Percentiles rank a stretch among this genome's conserved stretches.
phyloP scores from a whole-genome alignment of 2,113 vertebrate genomes.

The Laticauda colubrina region DNA sequence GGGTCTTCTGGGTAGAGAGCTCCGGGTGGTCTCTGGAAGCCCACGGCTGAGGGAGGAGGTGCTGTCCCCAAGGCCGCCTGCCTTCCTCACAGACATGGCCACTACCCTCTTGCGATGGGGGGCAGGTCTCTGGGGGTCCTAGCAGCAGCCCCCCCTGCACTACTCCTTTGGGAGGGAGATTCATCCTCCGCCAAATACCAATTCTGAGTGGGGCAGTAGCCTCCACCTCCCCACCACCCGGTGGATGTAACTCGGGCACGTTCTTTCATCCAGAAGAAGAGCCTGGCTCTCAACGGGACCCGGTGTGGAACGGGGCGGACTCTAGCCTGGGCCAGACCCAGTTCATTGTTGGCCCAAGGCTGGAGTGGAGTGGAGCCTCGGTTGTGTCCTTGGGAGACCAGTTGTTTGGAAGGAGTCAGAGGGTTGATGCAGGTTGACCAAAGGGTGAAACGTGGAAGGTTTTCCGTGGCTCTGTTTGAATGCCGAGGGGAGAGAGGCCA shows the following conservation, averaged over 20 bases:
- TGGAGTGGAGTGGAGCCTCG: background rate
- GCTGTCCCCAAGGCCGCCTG: background rate
- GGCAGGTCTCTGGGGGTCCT: background rate
- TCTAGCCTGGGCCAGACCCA: background rate
- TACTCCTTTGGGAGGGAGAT: background rate
- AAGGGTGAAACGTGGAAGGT: background rate
- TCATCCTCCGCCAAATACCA: constrained; percentile 21
- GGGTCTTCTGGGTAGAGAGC: background rate
- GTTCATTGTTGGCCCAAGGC: background rate
- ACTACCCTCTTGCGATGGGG: background rate
- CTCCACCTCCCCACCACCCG: constrained; percentile 23
- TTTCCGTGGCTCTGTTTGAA: background rate
- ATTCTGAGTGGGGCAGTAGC: background rate
- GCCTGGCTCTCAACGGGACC: background rate
- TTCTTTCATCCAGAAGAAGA: background rate
- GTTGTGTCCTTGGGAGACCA: background rate
- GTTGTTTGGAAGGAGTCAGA: background rate
- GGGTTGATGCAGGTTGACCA: background rate
- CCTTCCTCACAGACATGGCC: background rate
- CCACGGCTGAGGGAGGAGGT: background rate
- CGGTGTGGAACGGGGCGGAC: rapidly evolving
- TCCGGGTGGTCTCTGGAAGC: background rate
- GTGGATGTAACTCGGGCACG: constrained; percentile 42
- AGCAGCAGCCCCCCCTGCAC: background rate
- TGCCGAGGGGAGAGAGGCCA: background rate